Evolutionary conservation across 2,888 invertebrate species (phyloP), one percentile per base, ranked within the genome.

Genomic region (Amblyteles armatorius): DNA sequence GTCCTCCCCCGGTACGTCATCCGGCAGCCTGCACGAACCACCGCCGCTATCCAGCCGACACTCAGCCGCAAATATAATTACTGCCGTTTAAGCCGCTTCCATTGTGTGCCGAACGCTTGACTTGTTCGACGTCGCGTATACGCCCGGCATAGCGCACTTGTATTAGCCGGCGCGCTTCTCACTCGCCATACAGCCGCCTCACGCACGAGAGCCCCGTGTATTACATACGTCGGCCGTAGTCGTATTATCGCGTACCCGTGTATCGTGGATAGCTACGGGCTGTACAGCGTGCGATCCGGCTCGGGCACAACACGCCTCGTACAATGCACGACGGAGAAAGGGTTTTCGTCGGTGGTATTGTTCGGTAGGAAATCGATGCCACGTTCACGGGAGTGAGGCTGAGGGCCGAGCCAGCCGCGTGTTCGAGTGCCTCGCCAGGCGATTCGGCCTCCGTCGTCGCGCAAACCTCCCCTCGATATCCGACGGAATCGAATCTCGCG

Each of bases 61-160:
- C 91, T 91, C 92, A 88, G 89, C 91, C 91, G 91, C 92, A 93
- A 93, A 93, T 93, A 93, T 93, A 93, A 93, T 93, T 93, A 93
- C 93, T 92, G 91, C 86, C 93, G 93, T 93, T 93, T 93, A 93
- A 93, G 91, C 93, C 90, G 91, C 85, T 88, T 92, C 91, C 88
- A 93, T 93, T 93, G 93, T 93, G 90, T 89, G 90, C 86, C 85
- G 87, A 91, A 92, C 92, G 93, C 93, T 93, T 93, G 93, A 93
- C 93, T 93, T 91, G 91, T 85, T 90, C 91, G 91, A 90, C 91
- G 91, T 82, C 79, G 78, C 77, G 81, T 73, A 78, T 67, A 67
- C 77, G 63, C 57, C 63, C 40, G 72, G 57, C 78, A 77, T 55
- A 78, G 76, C 55, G 74, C 52, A 71, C 65, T 60, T 79, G 44